phyloP scores from a whole-genome alignment of 2,888 invertebrate genomes.

The Sesamia inferens region DNA sequence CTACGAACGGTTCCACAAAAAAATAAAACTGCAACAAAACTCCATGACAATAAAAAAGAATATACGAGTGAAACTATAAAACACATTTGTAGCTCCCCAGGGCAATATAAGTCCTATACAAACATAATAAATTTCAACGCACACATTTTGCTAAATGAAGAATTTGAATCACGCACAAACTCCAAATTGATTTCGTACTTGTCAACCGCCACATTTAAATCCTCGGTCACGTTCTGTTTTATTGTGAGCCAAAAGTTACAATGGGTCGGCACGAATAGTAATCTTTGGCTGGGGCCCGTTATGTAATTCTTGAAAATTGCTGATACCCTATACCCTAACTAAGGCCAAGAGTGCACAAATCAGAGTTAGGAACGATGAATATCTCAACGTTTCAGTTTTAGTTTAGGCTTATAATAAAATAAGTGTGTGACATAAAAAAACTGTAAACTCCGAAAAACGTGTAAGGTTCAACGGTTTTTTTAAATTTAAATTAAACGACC shows the following conservation, averaged over 20 bases:
- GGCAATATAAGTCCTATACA: slow-evolving; percentile 52
- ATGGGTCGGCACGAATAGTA: slow-evolving; percentile 75
- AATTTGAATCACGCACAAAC: slow-evolving; percentile 79
- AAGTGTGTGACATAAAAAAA: too few relatives aligned
- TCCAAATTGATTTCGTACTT: slow-evolving; percentile 84
- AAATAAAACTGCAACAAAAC: slow-evolving; percentile 6
- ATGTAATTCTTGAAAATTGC: slow-evolving; percentile 80
- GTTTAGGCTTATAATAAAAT: too few relatives aligned
- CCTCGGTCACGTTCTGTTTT: slow-evolving; percentile 83
- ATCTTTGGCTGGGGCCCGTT: slow-evolving; percentile 76
- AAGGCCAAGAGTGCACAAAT: slow-evolving; percentile 34
- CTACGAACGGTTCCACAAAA: slow-evolving; percentile 30
- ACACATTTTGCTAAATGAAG: slow-evolving; percentile 69
- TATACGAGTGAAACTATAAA: slow-evolving; percentile 53
- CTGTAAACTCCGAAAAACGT: too few relatives aligned
- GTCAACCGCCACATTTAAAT: slow-evolving; percentile 82
- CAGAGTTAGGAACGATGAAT: slow-evolving; percentile 20
- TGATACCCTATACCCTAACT: slow-evolving; percentile 43
- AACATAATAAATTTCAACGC: slow-evolving; percentile 59
- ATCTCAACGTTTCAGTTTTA: too few relatives aligned
- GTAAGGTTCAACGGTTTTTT: too few relatives aligned
- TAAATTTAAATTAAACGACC: too few relatives aligned
- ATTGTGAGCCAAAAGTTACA: slow-evolving; percentile 87
- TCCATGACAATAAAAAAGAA: slow-evolving; percentile 48
- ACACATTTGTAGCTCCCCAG: slow-evolving; percentile 58